Evolutionary conservation across 2,797 vertebrate species (phyloP).

Genomic region (Silurus aristotelis): DNA sequence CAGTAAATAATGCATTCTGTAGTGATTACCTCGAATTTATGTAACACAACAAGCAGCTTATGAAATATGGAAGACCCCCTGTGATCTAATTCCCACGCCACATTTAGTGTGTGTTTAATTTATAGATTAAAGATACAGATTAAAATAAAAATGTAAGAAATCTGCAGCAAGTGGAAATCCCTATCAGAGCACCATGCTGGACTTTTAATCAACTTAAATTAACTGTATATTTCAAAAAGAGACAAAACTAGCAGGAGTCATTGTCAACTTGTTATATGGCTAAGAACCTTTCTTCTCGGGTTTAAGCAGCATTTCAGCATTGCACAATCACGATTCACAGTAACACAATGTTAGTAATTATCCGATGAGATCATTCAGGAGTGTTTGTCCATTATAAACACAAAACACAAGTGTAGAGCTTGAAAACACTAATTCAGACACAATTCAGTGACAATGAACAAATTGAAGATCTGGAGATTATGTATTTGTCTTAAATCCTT

Average conservation of each 20-base stretch:
- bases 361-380: not conserved
- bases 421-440: not conserved
- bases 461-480: not conserved
- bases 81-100: slow-evolving; percentile 7
- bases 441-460: not conserved
- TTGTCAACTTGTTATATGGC: not conserved
- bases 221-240: not conserved
- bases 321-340: not conserved
- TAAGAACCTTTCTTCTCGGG: not conserved
- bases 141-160: not conserved
- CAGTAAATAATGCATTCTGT: slow-evolving; percentile 56
- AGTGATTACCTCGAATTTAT: slow-evolving; percentile 49
- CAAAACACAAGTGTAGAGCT: not conserved
- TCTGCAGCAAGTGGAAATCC: not conserved
- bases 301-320: not conserved
- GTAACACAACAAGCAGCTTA: slow-evolving; percentile 50
- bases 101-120: slow-evolving; percentile 19
- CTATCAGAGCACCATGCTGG: not conserved
- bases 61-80: slow-evolving; percentile 52
- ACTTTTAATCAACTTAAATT: not conserved
- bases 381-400: slow-evolving; percentile 1
- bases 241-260: not conserved
- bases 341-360: not conserved
- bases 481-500: not conserved
- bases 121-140: slow-evolving; percentile 5